Evolutionary conservation across 1,140 invertebrate genomes (phyloP).

Genomic region (Spodoptera litura): DNA sequence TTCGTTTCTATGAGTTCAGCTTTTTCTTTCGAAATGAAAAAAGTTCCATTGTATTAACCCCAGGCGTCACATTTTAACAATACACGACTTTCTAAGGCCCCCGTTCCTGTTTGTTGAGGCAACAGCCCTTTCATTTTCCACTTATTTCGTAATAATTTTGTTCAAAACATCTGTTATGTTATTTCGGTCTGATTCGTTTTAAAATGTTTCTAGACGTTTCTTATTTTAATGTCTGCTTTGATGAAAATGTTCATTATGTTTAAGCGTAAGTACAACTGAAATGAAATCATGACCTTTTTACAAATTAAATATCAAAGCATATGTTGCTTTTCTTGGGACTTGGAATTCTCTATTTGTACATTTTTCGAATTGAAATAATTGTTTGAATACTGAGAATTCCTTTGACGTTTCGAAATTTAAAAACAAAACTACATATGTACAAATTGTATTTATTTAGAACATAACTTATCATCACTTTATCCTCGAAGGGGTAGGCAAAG

Average conservation of each 20-base stretch:
- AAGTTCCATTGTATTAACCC: conserved; percentile 52
- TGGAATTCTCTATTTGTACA: too few species aligned
- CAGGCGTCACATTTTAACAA: conserved; percentile 51
- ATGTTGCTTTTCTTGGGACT: neutral
- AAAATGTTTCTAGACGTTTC: neutral
- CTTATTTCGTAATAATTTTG: conserved; percentile 12
- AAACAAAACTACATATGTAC: too few species aligned
- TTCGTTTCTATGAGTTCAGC: conserved; percentile 35
- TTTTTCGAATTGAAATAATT: too few species aligned
- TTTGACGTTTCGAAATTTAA: too few species aligned
- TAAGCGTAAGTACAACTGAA: neutral
- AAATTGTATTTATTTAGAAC: too few species aligned
- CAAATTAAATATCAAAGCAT: neutral
- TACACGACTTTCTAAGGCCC: conserved; percentile 18
- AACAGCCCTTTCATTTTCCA: conserved; percentile 21
- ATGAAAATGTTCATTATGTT: neutral
- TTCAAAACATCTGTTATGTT: conserved; percentile 1
- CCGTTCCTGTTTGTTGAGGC: conserved; percentile 18
- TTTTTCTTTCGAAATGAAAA: conserved; percentile 57
- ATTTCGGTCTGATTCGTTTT: neutral
- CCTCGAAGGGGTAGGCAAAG: too few species aligned
- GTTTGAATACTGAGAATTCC: too few species aligned
- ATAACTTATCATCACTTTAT: too few species aligned
- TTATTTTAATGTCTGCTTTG: conserved; percentile 11
- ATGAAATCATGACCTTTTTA: neutral